Evolutionary conservation across 2,113 vertebrate species (phyloP).

Genomic region (Saccopteryx bilineata): DNA sequence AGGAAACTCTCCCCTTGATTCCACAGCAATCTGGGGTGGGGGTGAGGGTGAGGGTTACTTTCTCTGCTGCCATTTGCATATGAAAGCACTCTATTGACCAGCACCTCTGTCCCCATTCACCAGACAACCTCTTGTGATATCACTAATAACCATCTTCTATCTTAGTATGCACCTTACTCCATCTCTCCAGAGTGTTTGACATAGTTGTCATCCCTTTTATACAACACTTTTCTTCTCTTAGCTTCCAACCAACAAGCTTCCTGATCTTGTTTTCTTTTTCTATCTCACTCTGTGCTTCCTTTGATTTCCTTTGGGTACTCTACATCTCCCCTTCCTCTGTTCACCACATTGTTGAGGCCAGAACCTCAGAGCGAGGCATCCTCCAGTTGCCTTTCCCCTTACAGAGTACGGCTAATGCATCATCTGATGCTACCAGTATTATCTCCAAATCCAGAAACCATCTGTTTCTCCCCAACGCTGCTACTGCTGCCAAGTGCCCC

Average conservation of each 20-base stretch:
- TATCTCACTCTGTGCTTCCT: neutral
- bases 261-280: neutral
- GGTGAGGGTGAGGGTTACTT: neutral
- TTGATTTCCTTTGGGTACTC: neutral
- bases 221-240: neutral
- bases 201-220: neutral
- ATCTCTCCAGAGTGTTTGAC: neutral
- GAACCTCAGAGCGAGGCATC: neutral
- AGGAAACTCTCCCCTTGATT: neutral
- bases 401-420: neutral
- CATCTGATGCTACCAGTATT: neutral
- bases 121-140: neutral
- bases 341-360: neutral
- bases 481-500: neutral
- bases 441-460: neutral
- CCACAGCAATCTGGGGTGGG: too few species aligned
- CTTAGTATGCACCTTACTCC: fast-evolving
- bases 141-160: neutral
- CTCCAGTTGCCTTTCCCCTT: neutral
- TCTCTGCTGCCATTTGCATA: neutral
- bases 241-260: neutral
- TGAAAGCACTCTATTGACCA: neutral
- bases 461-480: neutral
- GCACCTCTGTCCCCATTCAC: neutral
- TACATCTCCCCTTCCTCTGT: neutral